These are phyloP conservation scores for Chascanopsetta lugubris DNA, from an alignment of 2,113 vertebrate species.

Conservation along the genomic window DNA sequence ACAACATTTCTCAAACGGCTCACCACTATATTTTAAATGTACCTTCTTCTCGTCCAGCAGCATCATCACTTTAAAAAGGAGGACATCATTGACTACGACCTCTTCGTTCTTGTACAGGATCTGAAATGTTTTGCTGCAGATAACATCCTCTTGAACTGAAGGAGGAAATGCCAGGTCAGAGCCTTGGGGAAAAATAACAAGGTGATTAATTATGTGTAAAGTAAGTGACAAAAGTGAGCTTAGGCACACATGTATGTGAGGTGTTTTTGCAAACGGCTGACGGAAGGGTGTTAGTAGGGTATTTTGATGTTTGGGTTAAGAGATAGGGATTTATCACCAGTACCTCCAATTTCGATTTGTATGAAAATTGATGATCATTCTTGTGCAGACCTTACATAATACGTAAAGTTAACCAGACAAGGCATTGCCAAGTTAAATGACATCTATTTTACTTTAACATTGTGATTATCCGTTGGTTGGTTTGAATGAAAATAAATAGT, in stretches of 20 bases:
- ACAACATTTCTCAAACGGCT: neutral
- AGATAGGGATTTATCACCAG: neutral
- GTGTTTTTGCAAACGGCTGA: neutral
- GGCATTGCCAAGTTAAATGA: too few species aligned
- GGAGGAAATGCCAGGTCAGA: slow-evolving; percentile 94
- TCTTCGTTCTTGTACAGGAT: slow-evolving; percentile 99
- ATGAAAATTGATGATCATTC: neutral
- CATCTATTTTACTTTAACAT: too few species aligned
- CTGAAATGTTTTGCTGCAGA: slow-evolving; percentile 98
- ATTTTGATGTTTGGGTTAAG: too few species aligned
- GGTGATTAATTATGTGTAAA: slow-evolving; percentile 16
- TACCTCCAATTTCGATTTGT: neutral
- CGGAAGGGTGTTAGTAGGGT: too few species aligned
- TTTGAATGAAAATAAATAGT: too few species aligned
- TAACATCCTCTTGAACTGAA: slow-evolving; percentile 89
- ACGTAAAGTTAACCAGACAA: too few species aligned
- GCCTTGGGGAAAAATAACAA: slow-evolving; percentile 75
- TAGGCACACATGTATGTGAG: too few species aligned
- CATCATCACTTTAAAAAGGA: slow-evolving; percentile 98
- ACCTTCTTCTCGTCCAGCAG: slow-evolving; percentile 97
- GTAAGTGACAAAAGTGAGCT: neutral
- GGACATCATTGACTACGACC: slow-evolving; percentile 93
- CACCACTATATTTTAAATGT: slow-evolving; percentile 14
- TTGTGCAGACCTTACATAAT: neutral
- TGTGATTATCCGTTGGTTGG: too few species aligned